Conservation (phyloP, 23 tunicate genomes). For the Aplidium turbinatum region DNA sequence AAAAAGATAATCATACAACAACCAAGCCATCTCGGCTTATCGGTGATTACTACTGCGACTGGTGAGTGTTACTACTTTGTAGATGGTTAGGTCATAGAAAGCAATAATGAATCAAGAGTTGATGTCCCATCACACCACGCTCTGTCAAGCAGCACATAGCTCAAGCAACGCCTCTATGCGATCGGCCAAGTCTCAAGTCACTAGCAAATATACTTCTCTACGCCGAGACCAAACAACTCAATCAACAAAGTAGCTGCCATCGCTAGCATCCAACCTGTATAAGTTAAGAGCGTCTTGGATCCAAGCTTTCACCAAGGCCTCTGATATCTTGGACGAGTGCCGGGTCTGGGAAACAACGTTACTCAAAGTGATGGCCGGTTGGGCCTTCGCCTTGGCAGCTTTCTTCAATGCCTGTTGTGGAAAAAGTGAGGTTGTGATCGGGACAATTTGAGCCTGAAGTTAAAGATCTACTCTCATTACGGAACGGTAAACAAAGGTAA, state of each 20-base stretch:
- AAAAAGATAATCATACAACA: no score
- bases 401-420: not conserved
- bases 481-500: no score
- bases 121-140: not conserved
- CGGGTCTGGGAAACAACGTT: slow-evolving; percentile 20
- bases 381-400: not conserved
- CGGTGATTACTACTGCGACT: no score
- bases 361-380: slow-evolving; percentile 40
- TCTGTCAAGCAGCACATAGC: not conserved
- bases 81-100: no score
- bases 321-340: slow-evolving; percentile 14
- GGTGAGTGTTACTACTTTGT: no score
- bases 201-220: not conserved
- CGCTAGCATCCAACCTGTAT: slow-evolving; percentile 39
- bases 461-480: not conserved
- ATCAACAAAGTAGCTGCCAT: no score
- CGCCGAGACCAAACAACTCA: no score
- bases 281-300: slow-evolving; percentile 54
- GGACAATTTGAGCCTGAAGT: not conserved
- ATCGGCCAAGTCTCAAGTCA: not conserved
- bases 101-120: no score
- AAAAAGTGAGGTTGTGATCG: not conserved
- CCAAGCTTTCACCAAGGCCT: slow-evolving; percentile 56
- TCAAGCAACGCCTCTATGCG: not conserved
- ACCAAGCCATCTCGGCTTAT: no score